phyloP scores from a whole-genome alignment of 2,113 vertebrate species.

The Lycocorax pyrrhopterus region DNA sequence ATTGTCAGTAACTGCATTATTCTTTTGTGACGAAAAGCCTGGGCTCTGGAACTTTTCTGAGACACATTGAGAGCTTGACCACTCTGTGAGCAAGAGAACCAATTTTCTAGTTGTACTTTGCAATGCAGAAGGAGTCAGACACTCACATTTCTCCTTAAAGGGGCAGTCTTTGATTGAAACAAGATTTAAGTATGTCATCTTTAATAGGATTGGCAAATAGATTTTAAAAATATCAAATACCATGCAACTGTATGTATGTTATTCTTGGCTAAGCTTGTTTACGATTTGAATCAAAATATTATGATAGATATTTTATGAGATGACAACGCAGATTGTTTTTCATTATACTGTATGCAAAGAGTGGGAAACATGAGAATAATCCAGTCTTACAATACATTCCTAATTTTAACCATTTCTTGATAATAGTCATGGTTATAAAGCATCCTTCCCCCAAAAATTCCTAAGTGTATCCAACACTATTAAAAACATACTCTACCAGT shows the following conservation, averaged over 20 bases:
- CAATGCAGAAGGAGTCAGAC: not conserved
- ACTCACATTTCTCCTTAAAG: not conserved
- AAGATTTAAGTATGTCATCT: not conserved
- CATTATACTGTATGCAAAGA: not conserved
- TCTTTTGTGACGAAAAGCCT: not conserved
- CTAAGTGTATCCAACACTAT: not conserved
- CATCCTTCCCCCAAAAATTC: not conserved
- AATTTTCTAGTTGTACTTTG: not conserved
- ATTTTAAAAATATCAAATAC: not conserved
- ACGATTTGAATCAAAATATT: conserved; percentile 27
- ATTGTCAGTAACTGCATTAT: not conserved
- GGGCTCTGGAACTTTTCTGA: not conserved
- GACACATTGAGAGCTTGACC: not conserved
- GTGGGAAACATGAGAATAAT: not conserved
- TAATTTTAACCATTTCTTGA: not conserved
- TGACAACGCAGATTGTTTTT: not conserved
- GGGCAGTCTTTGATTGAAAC: not conserved
- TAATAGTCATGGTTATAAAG: not conserved
- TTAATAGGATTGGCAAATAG: not conserved
- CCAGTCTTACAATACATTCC: not conserved
- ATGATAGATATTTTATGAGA: not conserved
- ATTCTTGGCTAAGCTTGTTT: conserved; percentile 1
- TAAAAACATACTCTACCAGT: not conserved
- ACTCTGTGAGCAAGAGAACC: not conserved
- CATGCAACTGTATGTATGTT: not conserved